Conservation (phyloP, 2,797 vertebrate genomes). For the Paramormyrops hopkinsi region DNA sequence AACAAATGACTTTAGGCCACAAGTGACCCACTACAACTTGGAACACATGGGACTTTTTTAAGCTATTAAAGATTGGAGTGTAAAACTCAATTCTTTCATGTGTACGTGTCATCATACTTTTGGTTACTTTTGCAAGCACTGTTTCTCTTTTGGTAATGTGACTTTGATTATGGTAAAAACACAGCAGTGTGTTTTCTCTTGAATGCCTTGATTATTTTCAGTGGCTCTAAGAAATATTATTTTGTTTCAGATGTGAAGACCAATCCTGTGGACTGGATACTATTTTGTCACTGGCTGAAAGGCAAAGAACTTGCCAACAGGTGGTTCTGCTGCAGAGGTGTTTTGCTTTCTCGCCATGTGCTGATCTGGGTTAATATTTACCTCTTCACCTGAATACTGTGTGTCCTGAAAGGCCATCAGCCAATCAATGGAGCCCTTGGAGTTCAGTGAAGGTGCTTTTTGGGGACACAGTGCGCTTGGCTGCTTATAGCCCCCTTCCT, state of each 20-base stretch:
- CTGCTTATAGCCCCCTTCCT: conserved; percentile 42
- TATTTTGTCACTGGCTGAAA: background rate
- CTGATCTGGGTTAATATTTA: conserved; percentile 55
- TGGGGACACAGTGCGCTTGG: conserved; percentile 50
- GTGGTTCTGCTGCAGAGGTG: conserved; percentile 29
- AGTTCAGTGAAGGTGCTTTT: conserved; percentile 56
- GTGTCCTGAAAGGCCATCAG: conserved; percentile 30
- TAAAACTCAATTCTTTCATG: background rate
- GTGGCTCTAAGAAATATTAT: conserved; percentile 14
- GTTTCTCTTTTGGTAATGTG: background rate
- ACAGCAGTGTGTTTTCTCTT: background rate
- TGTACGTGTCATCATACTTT: background rate
- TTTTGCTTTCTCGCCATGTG: conserved; percentile 54
- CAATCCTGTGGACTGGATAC: conserved; percentile 27
- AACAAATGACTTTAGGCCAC: background rate
- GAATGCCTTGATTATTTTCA: background rate
- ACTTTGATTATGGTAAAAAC: background rate
- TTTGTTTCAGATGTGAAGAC: conserved; percentile 51
- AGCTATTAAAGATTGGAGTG: background rate
- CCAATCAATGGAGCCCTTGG: conserved; percentile 47
- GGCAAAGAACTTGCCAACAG: conserved; percentile 13
- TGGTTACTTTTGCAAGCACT: background rate
- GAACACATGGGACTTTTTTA: background rate
- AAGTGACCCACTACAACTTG: background rate
- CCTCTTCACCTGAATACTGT: conserved; percentile 32